Evolutionary conservation across 2,797 vertebrate species (phyloP), one percentile per base, ranked within the genome.

Genomic region (Enteromius unitaeniatus): DNA sequence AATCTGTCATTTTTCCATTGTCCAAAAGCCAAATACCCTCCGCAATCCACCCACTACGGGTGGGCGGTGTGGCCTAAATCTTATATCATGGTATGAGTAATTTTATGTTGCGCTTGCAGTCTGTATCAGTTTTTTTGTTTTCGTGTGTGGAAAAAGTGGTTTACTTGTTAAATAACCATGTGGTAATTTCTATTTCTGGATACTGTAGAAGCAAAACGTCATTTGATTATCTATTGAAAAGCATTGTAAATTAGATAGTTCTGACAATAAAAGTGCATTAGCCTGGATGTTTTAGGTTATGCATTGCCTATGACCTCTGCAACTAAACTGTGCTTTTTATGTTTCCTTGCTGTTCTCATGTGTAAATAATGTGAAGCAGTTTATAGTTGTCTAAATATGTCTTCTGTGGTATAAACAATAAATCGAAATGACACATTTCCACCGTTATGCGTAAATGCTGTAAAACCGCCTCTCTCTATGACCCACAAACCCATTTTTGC

Each of bases 1-100:
- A 62, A 65, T 81, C 49, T 55, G 51, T 70, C 10, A 58, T 72
- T 81, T 70, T 69, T 78, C 34, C 34, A 80, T 80, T 80, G 47
- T 80, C 65, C 23, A 58, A 69, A 79, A 69, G 31, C 45, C 55
- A 78, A 78, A 78, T 65, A 10, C 45, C 42, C 26, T 51, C 37
- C n/a, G 77, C 42, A 78, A 51, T 78, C 40, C 77, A 49, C 62
- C 40, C 42, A 78, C 77, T 62, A 15, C 11, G 28, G 26, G 45
- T 78, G 77, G 62, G 77, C 7, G 58, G 74, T 60, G 4, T 31
- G 37, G 60, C 37, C 17, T 31, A 55, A 58, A 21, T 28, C 40
- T 77, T 62, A 78, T 78, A 64, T 62, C 75, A 62, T 45, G 37
- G 23, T 13, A 19, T 62, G 55, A 77, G 55, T 62, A 19, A 70